Evolutionary conservation across 2,797 vertebrate species (phyloP).

Genomic region (Diplodus puntazzo): DNA sequence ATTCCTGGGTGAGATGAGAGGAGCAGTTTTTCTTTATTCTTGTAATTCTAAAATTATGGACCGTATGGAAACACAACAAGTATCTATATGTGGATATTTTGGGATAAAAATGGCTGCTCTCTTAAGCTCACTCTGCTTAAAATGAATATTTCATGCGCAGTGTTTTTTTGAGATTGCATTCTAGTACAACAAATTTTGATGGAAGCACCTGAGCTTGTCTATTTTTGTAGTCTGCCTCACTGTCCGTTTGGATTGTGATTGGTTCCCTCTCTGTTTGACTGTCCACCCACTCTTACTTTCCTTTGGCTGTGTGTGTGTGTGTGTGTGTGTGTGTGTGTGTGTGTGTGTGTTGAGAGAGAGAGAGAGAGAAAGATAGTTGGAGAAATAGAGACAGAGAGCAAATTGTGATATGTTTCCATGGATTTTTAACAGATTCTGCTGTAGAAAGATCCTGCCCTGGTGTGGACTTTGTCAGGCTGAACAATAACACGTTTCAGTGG

Average conservation of each 20-base stretch:
- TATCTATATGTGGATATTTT: conserved; percentile 4
- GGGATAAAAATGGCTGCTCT: neutral
- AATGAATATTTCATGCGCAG: conserved; percentile 5
- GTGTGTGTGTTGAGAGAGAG: neutral
- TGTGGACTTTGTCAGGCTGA: conserved; percentile 25
- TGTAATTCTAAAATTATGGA: neutral
- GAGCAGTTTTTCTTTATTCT: neutral
- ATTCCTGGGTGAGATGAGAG: neutral
- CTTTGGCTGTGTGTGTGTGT: neutral
- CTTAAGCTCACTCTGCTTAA: neutral
- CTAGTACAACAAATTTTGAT: conserved; percentile 8
- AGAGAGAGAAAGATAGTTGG: neutral
- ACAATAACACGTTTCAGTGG: conserved; percentile 36
- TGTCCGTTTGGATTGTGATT: conserved; percentile 19
- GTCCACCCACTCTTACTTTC: conserved; percentile 26
- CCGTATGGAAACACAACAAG: neutral
- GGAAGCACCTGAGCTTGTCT: neutral
- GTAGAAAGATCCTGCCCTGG: conserved; percentile 21
- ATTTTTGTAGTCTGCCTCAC: conserved; percentile 18
- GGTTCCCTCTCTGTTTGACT: conserved; percentile 28
- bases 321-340: conserved; percentile 2
- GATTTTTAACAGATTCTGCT: conserved; percentile 23
- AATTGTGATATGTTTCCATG: conserved; percentile 38
- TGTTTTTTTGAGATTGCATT: neutral
- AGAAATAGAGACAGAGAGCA: neutral